Evolutionary conservation across 2,113 vertebrate species (phyloP), one percentile per base, ranked within the genome.

Genomic region (Pseudopipra pipra): DNA sequence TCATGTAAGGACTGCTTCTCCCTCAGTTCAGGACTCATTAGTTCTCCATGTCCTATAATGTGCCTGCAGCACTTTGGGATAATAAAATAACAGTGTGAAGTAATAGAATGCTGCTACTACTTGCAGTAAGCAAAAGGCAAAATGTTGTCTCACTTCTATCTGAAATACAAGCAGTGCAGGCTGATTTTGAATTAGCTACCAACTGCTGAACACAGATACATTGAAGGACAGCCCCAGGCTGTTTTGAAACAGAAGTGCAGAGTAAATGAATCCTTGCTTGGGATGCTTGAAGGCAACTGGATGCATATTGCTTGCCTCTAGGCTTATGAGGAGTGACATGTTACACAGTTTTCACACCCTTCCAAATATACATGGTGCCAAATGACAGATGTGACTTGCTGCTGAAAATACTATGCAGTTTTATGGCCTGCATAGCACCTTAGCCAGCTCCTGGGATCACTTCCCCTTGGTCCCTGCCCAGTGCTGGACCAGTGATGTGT

Each of bases 191-290:
- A 94, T 89, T 87, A 94, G 66, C 89, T 24, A 3, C 77, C 87
- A 82, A 49, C 74, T 91, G 87, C 93, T 91, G 77, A 92, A 63
- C 41, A 24, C 6, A 11, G 83, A 83, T 63, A 62, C n/a, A 27
- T 0, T 35, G 93, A 92, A 87, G 93, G 81, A 89, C 85, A 93
- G 91, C 95, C 87, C n/a, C 14, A 2, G 95, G 95, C 94, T 95
- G 89, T 95, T 94, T 95, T 76, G 91, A 92, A 95, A 96, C 87
- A 94, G 93, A 89, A 94, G 65, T 44, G 55, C 86, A 87, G 78
- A 54, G 71, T 87, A 82, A 87, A 78, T 93, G 77, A 94, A 89
- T 90, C 66, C 66, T 68, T 92, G 70, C 70, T 87, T 47, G 70
- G 70, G 81, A 52, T 71, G 89, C 86, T 94, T 61, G 62, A 74